phyloP scores from a whole-genome alignment of 2,113 vertebrate genomes.

The Aspidoscelis tigris region DNA sequence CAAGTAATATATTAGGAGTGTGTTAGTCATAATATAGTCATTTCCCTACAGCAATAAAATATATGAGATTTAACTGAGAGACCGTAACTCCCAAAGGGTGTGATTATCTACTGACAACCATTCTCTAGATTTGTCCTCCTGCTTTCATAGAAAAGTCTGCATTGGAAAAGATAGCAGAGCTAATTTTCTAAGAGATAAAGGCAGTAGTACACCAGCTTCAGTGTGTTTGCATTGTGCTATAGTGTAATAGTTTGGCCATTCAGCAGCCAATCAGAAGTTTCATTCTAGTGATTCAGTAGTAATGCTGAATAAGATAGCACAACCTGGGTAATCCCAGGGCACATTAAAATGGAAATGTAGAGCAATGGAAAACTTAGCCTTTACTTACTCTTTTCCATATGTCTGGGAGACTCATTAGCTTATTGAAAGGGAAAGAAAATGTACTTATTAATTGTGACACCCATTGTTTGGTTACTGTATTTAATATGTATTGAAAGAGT shows the following conservation, averaged over 20 bases:
- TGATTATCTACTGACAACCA: constrained; percentile 72
- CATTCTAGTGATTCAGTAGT: neutral
- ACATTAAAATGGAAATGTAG: neutral
- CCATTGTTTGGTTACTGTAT: too few relatives aligned
- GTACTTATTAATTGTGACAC: neutral
- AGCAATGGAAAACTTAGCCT: neutral
- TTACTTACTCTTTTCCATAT: neutral
- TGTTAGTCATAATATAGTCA: constrained; percentile 70
- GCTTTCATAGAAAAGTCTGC: constrained; percentile 64
- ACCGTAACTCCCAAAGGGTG: constrained; percentile 66
- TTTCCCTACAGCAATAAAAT: constrained; percentile 60
- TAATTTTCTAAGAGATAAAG: constrained; percentile 72
- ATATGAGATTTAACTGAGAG: constrained; percentile 59
- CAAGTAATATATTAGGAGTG: constrained; percentile 45
- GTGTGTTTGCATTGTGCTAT: constrained; percentile 54
- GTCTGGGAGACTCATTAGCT: neutral
- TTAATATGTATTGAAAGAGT: too few relatives aligned
- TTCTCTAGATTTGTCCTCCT: constrained; percentile 60
- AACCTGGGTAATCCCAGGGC: neutral
- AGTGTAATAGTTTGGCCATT: constrained; percentile 54
- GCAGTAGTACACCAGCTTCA: constrained; percentile 71
- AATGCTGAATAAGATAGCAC: constrained; percentile 31
- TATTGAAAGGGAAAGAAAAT: neutral
- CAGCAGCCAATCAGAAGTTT: constrained; percentile 29
- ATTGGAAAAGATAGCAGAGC: constrained; percentile 68